Base-by-base conservation (phyloP, 2,113 vertebrate species). In the Terrapene triunguis region DNA sequence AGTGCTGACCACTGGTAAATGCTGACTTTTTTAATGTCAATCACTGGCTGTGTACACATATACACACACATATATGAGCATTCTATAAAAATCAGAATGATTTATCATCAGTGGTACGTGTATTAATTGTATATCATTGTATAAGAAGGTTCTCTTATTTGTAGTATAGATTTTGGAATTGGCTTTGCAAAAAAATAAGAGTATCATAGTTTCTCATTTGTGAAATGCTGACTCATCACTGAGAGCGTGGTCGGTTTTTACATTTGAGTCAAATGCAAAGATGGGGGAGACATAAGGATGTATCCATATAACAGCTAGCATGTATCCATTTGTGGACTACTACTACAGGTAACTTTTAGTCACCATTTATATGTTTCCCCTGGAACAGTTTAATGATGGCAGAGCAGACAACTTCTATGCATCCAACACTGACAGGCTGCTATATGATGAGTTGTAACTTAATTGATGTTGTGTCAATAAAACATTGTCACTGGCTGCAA, bases 361-460 rank as follows among this genome's bases (percentile, higher is more conserved):
- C 88, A 90, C 24, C 11, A 11, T 89, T 53, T 94, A 55, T 94
- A 95, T 96, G 1, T 19, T 0, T 79, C 85, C 92, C 81, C 2
- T 5, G 12, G 11, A 59, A 59, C 57, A 59, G 57, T 29, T 59
- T 59, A 59, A 59, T 59, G 10, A 27, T 27, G 27, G 27, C 27
- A 59, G 27, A 0, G 2, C 85, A 54, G 89, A 88, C 27, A 83
- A 92, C 84, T 2, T 2, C 27, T 85, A 90, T 91, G 85, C 35
- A n/a, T 89, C 8, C 78, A 85, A 76, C 8, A 0, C 89, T 94
- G 47, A 84, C 76, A 93, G 88, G 8, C 55, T 84, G 47, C 59
- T 94, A 19, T 10, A 44, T 69, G 92, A 96, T 92, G 81, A 97
- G 87, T 78, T 93, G 62, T 96, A 81, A 82, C 87, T 94, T 95